Base-by-base conservation (phyloP, 2,113 vertebrate species). In the Myotis lucifugus region DNA sequence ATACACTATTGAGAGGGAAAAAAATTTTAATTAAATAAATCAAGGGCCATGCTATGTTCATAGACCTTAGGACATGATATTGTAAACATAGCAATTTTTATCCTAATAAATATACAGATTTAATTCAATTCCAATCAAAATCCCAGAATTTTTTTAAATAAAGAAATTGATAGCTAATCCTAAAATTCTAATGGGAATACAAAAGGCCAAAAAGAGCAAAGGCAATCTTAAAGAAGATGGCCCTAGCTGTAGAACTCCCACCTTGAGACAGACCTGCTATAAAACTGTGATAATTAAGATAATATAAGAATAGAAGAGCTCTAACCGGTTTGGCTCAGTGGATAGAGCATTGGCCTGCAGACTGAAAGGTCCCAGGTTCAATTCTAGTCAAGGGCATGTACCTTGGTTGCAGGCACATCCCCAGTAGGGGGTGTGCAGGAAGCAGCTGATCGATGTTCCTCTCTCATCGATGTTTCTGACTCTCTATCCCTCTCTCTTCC, bases 161-260 rank as follows among this genome's bases (percentile, higher is more conserved):
- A 89, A 69, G 13, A 88, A 89, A 64, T 56, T 66, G 42, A 50
- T 40, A 70, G 29, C 25, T 76, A 37, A 85, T 74, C 46, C 66
- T 74, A 69, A 79, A 93, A 69, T 59, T 42, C 3, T 69, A 50
- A 87, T 32, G 67, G 8, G 84, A 93, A 12, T 88, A 32, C 37
- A n/a, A 81, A 94, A 93, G 52, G 6, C 46, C 46, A 76, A 81
- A 56, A 91, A 79, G 6, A 85, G 21, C 29, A 74, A 91, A 93
- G 13, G 19, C n/a, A 42, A 23, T 18, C 27, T 29, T 84, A 40
- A 73, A 79, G 3, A 83, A 77, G 32, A 59, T 27, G 5, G 18
- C 21, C 40, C 73, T 50, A 52, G 13, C 29, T 61, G 2, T 21
- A 76, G 32, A 64, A 64, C 17, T 82, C 37, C 37, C 10, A 48